Evolutionary conservation across 2,888 invertebrate species (phyloP).

Genomic region (Lepas anatifera): DNA sequence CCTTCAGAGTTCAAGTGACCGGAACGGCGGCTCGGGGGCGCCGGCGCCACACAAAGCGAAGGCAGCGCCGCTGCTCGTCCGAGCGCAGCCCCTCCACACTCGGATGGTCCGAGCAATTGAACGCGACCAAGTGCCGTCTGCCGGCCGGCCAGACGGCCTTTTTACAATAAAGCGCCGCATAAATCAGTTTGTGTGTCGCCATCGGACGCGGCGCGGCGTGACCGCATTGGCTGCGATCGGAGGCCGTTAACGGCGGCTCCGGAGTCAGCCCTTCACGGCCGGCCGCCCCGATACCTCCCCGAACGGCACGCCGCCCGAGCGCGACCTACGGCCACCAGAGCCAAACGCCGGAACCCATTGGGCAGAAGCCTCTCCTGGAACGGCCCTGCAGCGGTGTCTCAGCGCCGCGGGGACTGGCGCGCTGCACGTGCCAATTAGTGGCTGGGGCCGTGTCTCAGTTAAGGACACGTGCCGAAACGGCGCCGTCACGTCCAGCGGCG

Average conservation of each 20-base stretch:
- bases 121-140: neutral
- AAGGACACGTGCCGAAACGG: neutral
- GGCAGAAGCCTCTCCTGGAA: too few relatives aligned
- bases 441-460: neutral
- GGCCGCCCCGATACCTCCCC: neutral
- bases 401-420: neutral
- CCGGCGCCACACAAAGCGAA: too few relatives aligned
- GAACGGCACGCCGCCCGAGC: too few relatives aligned
- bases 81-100: too few relatives aligned
- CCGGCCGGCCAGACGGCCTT: neutral
- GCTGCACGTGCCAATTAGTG: constrained; percentile 7
- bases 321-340: too few relatives aligned
- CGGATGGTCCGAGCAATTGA: neutral
- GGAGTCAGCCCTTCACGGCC: neutral
- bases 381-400: neutral
- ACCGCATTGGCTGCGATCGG: neutral
- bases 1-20: too few relatives aligned
- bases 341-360: too few relatives aligned
- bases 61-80: too few relatives aligned
- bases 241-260: neutral
- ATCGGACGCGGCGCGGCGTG: neutral
- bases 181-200: neutral
- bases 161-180: neutral
- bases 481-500: neutral
- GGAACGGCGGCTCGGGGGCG: too few relatives aligned